A percentile compares a stretch with the other conserved stretches of the same genome.
phyloP scores from a whole-genome alignment of 2,797 vertebrate genomes.

The Sciurus vulgaris region DNA sequence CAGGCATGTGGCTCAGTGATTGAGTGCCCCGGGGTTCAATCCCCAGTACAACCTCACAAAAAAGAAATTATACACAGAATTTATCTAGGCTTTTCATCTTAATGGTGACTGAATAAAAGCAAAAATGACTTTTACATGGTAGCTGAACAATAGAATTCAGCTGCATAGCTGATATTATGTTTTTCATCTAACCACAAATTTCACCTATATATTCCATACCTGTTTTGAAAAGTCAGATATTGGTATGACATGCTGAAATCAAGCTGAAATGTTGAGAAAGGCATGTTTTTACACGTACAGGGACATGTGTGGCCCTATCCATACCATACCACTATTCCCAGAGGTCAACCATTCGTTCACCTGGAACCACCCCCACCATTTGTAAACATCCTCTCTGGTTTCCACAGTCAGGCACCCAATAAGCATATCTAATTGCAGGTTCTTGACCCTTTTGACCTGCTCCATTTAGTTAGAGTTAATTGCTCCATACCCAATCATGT shows the following conservation, averaged over 20 bases:
- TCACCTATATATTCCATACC: no score
- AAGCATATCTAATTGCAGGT: not conserved
- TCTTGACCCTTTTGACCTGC: not conserved
- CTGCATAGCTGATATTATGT: no score
- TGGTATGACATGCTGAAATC: not conserved
- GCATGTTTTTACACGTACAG: no score
- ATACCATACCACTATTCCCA: no score
- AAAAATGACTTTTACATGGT: not conserved
- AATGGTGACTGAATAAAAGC: not conserved
- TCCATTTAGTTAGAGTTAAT: not conserved
- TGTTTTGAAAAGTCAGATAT: not conserved
- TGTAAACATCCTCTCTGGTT: not conserved
- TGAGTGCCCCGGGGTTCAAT: no score
- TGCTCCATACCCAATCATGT: not conserved
- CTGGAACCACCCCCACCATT: not conserved
- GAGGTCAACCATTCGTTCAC: not conserved
- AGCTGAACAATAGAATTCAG: not conserved
- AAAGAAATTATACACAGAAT: no score
- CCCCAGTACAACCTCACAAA: no score
- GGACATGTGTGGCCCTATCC: fast-evolving
- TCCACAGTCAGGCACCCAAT: not conserved
- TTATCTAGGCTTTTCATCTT: not conserved
- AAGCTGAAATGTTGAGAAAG: not conserved
- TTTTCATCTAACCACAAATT: not conserved
- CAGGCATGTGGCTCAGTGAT: no score